Conservation (phyloP, 2,888 invertebrate genomes). For the Lobophora halterata region DNA sequence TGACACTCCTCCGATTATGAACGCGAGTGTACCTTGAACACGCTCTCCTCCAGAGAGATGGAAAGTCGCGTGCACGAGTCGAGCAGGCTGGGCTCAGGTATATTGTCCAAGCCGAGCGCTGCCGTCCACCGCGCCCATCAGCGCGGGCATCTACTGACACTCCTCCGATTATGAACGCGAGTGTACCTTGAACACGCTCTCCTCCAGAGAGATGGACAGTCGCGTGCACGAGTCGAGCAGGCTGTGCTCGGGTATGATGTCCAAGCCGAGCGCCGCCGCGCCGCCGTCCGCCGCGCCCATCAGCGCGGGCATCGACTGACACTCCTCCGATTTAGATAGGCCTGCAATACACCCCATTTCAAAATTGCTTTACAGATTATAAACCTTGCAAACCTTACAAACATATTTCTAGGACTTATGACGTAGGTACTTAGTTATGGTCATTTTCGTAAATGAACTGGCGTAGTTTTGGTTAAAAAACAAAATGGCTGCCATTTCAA, state of each 20-base stretch:
- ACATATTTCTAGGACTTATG: too few species aligned
- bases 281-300: conserved; percentile 84
- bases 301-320: conserved; percentile 93
- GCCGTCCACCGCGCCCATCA: too few species aligned
- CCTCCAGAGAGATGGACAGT: conserved; percentile 93
- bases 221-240: conserved; percentile 92
- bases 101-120: too few species aligned
- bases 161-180: conserved; percentile 77
- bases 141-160: too few species aligned
- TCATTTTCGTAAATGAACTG: too few species aligned
- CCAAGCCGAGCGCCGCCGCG: conserved; percentile 80
- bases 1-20: too few species aligned
- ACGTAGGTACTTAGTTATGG: too few species aligned
- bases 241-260: conserved; percentile 93
- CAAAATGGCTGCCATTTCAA: too few species aligned
- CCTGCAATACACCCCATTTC: conserved; percentile 76
- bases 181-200: conserved; percentile 73
- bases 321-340: conserved; percentile 92
- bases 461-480: too few species aligned
- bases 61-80: conserved; percentile 93
- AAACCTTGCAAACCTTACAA: too few species aligned
- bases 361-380: too few species aligned
- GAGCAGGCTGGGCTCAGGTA: too few species aligned
- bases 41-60: conserved; percentile 89
- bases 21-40: conserved; percentile 61